Evolutionary conservation across 2,888 invertebrate species (phyloP), one percentile per base, ranked within the genome.

Genomic region (Muschampia plurimacula): DNA sequence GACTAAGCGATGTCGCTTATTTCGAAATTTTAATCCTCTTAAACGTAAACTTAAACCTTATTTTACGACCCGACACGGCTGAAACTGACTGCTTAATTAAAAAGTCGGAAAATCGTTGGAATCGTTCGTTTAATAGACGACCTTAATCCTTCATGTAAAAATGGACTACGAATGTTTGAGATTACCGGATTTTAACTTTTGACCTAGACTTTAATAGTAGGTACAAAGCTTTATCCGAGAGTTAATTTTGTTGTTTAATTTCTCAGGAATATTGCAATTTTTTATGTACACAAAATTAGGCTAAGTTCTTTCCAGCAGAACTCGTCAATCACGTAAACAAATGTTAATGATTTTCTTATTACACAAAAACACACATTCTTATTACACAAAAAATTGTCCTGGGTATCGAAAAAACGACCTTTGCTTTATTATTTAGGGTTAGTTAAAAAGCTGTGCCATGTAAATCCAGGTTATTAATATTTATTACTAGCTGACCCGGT

Each of bases 21-120:
- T 68, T 68, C 36, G 62, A 62, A 69, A 62, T 69, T 69, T 69
- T 69, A 69, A 69, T 63, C 63, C 62, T 46, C 22, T 9, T 28
- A 28, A 22, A 39, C 6, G 55, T 49, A 63, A 63, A 63, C 12
- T 39, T 32, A 66, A 36, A 36, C 36, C 36, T 36, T 66, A 9
- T 49, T 52, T 49, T 52, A 66, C 65, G 65, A 32, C 7, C 32
- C 32, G 59, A 59, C 59, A 59, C 65, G 49, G n/a, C 28, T 15
- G 8, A 44, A 22, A 63, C 44, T 63, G 15, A 41, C 44, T 22
- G 63, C 63, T 63, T 63, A 63, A 63, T 39, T 67, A 2, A 10
- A 55, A 67, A 67, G 55, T 55, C 36, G 39, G 52, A 32, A 66
- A 55, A 39, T 66, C 55, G 36, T 52, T 8, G 22, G 10, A 9